Evolutionary conservation across 2,797 vertebrate species (phyloP).

Genomic region (Ceyx erithaca): DNA sequence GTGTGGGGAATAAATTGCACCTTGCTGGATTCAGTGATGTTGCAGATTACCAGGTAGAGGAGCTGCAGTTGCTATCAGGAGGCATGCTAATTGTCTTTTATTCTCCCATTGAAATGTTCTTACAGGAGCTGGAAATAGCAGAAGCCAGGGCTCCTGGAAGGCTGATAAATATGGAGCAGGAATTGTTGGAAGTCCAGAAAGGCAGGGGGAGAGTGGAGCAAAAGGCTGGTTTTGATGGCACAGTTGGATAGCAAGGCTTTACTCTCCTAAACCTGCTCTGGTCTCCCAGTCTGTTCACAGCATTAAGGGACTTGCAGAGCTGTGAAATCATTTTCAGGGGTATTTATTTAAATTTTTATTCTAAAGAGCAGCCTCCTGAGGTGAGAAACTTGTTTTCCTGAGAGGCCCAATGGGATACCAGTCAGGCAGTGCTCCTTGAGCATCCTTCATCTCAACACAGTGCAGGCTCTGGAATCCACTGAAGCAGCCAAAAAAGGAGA

Average conservation of each 20-base stretch:
- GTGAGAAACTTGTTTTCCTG: conserved; percentile 2
- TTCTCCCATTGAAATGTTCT: not conserved
- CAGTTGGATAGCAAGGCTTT: not conserved
- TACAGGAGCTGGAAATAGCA: not conserved
- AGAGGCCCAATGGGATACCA: not conserved
- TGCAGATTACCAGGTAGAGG: not conserved
- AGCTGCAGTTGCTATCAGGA: not conserved
- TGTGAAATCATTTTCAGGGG: conserved; percentile 15
- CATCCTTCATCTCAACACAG: not conserved
- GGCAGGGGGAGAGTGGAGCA: not conserved
- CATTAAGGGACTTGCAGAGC: not conserved
- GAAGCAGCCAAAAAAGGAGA: not conserved
- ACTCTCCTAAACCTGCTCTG: not conserved
- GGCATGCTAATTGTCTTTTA: not conserved
- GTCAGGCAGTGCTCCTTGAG: not conserved
- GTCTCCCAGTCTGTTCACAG: not conserved
- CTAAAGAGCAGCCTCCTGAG: not conserved
- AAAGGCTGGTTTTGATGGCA: not conserved
- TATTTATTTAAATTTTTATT: conserved; percentile 10
- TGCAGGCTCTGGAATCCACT: not conserved
- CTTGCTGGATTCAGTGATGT: not conserved
- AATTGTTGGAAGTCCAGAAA: not conserved
- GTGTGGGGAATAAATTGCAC: not conserved
- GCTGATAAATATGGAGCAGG: not conserved
- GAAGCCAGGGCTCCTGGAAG: not conserved